These are phyloP conservation scores for Diacarnus erythraeanus DNA, from an alignment of 37 sponge, comb jelly and placozoan genomes.

Conservation along the genomic window DNA sequence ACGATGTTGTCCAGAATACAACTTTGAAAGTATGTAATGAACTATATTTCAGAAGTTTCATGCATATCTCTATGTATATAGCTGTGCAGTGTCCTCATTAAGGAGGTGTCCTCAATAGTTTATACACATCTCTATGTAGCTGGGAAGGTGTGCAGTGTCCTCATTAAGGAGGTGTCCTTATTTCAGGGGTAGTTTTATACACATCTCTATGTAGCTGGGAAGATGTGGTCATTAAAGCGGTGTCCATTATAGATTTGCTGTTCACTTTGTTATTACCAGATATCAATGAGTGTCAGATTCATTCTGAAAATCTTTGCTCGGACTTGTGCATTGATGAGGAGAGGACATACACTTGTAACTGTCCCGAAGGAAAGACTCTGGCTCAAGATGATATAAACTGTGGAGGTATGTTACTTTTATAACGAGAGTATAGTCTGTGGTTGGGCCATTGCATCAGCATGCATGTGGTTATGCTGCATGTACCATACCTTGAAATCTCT, in stretches of 20 bases:
- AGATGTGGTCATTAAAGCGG: background rate
- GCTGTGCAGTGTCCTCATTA: too few species aligned
- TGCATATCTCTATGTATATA: too few species aligned
- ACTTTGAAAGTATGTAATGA: conserved; percentile 47
- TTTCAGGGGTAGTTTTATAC: too few species aligned
- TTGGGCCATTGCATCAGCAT: too few species aligned
- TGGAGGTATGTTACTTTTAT: conserved; percentile 61
- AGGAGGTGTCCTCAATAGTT: too few species aligned
- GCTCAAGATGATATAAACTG: conserved; percentile 56
- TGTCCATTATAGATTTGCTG: background rate
- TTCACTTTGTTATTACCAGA: conserved; percentile 39
- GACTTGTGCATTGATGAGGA: conserved; percentile 49
- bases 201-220: too few species aligned
- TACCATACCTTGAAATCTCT: too few species aligned
- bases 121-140: too few species aligned
- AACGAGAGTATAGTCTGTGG: background rate
- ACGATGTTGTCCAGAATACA: conserved; percentile 74
- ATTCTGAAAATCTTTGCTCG: conserved; percentile 50
- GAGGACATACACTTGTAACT: conserved; percentile 48
- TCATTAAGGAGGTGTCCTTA: too few species aligned
- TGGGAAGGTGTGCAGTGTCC: too few species aligned
- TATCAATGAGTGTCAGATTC: conserved; percentile 71
- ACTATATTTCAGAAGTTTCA: background rate
- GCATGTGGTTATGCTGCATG: too few species aligned
- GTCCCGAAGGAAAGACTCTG: conserved; percentile 55